These are phyloP conservation scores for Augochlorella aurata DNA, from an alignment of 2,888 invertebrate species.

Conservation along the genomic window DNA sequence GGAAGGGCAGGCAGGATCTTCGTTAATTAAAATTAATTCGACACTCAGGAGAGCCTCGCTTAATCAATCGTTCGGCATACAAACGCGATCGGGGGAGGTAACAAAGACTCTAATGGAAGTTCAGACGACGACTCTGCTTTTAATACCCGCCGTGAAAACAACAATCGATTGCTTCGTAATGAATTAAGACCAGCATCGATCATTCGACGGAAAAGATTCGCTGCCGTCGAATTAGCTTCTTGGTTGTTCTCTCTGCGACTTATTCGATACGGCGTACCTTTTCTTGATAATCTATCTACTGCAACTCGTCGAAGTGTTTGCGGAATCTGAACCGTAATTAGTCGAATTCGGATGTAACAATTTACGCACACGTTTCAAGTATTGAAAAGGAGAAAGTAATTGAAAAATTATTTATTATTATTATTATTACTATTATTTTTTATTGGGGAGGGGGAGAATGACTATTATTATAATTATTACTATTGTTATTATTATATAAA, in stretches of 20 bases:
- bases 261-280: background rate
- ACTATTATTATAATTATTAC: too few relatives aligned
- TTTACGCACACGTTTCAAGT: too few relatives aligned
- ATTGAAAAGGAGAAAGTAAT: too few relatives aligned
- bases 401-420: too few relatives aligned
- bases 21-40: conserved; percentile 60
- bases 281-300: too few relatives aligned
- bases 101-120: conserved; percentile 51
- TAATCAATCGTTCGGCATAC: conserved; percentile 47
- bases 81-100: conserved; percentile 10
- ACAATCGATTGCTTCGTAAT: conserved; percentile 38
- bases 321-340: too few relatives aligned
- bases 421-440: too few relatives aligned
- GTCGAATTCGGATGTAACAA: too few relatives aligned
- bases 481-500: too few relatives aligned
- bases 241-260: background rate
- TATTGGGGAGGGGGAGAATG: too few relatives aligned
- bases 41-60: conserved; percentile 32
- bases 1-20: background rate
- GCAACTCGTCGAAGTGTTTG: too few relatives aligned
- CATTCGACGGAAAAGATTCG: conserved; percentile 33
- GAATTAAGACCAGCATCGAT: conserved; percentile 54
- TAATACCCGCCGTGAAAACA: conserved; percentile 19
- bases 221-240: conserved; percentile 19
- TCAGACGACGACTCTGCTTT: conserved; percentile 42